phyloP scores from a whole-genome alignment of 2,888 invertebrate genomes.

The Desoria tigrina region DNA sequence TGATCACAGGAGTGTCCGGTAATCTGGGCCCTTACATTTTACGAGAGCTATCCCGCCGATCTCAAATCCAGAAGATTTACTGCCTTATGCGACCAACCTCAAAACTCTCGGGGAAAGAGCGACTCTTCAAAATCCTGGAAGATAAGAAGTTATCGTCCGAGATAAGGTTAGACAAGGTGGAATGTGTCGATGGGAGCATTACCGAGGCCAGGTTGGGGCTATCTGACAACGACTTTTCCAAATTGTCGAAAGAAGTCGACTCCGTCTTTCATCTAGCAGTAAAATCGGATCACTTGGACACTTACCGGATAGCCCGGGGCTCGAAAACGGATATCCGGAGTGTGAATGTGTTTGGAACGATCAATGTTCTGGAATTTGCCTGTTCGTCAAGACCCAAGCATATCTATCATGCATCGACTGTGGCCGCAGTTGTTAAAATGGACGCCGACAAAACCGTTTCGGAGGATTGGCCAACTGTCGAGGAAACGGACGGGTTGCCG shows the following conservation, averaged over 20 bases:
- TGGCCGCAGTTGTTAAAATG: conserved; percentile 27
- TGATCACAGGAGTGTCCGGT: conserved; percentile 32
- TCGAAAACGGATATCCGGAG: conserved; percentile 21
- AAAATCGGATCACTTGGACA: conserved; percentile 6
- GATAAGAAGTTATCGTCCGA: background rate
- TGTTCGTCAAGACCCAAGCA: conserved; percentile 17
- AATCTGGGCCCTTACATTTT: conserved; percentile 32
- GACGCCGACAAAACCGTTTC: background rate
- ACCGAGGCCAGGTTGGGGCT: conserved; percentile 14
- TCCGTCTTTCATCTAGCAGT: conserved; percentile 24
- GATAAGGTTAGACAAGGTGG: conserved; percentile 20
- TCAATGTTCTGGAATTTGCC: conserved; percentile 16
- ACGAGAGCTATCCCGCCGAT: conserved; percentile 2
- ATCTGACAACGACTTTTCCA: conserved; percentile 5
- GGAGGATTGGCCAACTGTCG: background rate
- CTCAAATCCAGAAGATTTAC: conserved; percentile 20
- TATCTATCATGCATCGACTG: conserved; percentile 20
- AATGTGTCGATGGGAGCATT: conserved; percentile 16
- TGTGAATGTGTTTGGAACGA: conserved; percentile 33
- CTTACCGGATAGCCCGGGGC: conserved; percentile 16
- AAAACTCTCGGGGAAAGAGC: background rate
- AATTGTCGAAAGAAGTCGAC: conserved; percentile 10
- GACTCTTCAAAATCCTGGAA: conserved; percentile 7
- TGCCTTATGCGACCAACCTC: conserved; percentile 19
- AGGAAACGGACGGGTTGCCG: background rate